These are phyloP conservation scores for Drosophila hydei DNA, from an alignment of 1,140 invertebrate genomes.

Conservation along the genomic window DNA sequence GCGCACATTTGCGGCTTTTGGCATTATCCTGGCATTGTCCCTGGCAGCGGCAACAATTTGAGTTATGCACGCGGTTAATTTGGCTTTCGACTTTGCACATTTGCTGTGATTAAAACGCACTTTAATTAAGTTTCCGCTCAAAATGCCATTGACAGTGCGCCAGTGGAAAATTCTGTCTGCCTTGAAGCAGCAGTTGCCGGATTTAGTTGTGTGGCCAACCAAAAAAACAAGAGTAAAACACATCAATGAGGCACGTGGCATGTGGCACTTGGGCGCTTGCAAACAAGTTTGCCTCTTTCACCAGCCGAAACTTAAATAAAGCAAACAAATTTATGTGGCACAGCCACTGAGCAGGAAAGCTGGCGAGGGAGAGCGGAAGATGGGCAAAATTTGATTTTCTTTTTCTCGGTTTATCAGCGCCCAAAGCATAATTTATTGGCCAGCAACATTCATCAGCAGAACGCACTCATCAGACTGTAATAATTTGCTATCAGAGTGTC, in stretches of 20 bases:
- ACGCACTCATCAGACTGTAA: conserved; percentile 80
- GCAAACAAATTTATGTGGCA: conserved; percentile 74
- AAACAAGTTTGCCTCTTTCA: conserved; percentile 9
- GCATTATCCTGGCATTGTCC: conserved; percentile 47
- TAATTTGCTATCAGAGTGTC: conserved; percentile 79
- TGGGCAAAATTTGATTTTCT: conserved; percentile 13
- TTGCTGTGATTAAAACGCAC: no score
- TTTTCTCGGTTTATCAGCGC: conserved; percentile 37
- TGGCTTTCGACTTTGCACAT: conserved; percentile 13
- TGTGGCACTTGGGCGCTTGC: conserved; percentile 19
- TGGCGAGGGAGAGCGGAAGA: not conserved
- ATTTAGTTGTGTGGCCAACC: conserved; percentile 2
- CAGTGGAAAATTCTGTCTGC: conserved; percentile 41
- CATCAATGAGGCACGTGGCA: conserved; percentile 39
- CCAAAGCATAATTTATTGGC: conserved; percentile 76
- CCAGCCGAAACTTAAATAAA: conserved; percentile 71
- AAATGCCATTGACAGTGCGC: conserved; percentile 22
- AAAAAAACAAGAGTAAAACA: conserved; percentile 49
- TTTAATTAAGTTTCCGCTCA: conserved; percentile 48
- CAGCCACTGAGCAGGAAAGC: conserved; percentile 19
- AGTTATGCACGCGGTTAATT: conserved; percentile 68
- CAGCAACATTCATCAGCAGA: conserved; percentile 73
- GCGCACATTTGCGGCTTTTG: conserved; percentile 37
- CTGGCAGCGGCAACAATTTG: conserved; percentile 30
- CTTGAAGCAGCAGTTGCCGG: not conserved